These are phyloP conservation scores for human (Homo sapiens) DNA, from an alignment of 2,113 vertebrate genomes.

Conservation along the genomic window GRCh38 chr1:202659501-202660000, in stretches of 20 bases:
- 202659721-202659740: constrained; percentile 57
- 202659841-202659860: not conserved
- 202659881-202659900: not conserved
- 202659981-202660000: not conserved
- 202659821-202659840: constrained; percentile 73
- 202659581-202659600: not conserved
- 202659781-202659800: constrained; percentile 58
- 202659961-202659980: not conserved
- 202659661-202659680: not conserved
- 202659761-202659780: constrained; percentile 54
- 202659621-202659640: not conserved
- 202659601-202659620: not conserved
- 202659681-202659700: not conserved
- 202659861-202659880: not conserved
- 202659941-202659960: not conserved
- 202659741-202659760: constrained; percentile 66
- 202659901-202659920: not conserved
- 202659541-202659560: not conserved
- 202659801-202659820: constrained; percentile 57
- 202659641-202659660: not conserved
- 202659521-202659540: not conserved
- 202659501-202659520: rapidly evolving
- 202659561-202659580: not conserved
- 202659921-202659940: not conserved
- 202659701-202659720: constrained; percentile 9